Evolutionary conservation across 1,140 invertebrate genomes (phyloP), one percentile per base, ranked within the genome.

Genomic region (Dendroctonus valens): DNA sequence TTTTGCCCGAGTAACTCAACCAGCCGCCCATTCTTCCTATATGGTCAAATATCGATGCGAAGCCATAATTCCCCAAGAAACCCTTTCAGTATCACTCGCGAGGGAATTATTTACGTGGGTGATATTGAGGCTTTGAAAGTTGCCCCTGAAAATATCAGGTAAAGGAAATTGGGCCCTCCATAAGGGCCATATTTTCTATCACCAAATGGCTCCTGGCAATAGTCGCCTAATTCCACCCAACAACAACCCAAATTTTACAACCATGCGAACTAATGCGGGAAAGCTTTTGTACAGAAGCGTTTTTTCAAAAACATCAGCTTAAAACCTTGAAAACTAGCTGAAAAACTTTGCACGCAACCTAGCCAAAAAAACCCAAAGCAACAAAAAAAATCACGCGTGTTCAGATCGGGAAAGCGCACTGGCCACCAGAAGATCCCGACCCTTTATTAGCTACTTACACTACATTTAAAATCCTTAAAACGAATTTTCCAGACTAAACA

Each of bases 21-120:
- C 81, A 2, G 75, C 73, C 39, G 54, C 71, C 12, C 68, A 77
- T 6, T 67, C 72, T 41, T 65, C 65, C 5, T 72, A 9, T 66
- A 67, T 48, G 73, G 78, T 55, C 64, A 65, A 5, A 75, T 76
- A 12, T 44, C 51, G 3, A 50, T 68, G 9, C 8, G 15, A 49
- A 58, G 39, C 26, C 6, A 12, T 51, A 7, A 65, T 41, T 4
- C 15, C 4, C 37, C 41, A n/a, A 12, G 40, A 7, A 65, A 57
- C 39, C 63, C 63, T 6, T 86, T 86, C 70, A 79, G 79, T 41
- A 78, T 87, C 8, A 87, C 85, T 0, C 51, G 69, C 6, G 81
- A 79, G 41, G 86, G 86, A 0, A 87, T 87, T 55, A 68, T 87
- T 14, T 87, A 81, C 70, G 82, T 87, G 0, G 69, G 74, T 3